Evolutionary conservation across 2,888 invertebrate species (phyloP).

Genomic region (Blomia tropicalis): DNA sequence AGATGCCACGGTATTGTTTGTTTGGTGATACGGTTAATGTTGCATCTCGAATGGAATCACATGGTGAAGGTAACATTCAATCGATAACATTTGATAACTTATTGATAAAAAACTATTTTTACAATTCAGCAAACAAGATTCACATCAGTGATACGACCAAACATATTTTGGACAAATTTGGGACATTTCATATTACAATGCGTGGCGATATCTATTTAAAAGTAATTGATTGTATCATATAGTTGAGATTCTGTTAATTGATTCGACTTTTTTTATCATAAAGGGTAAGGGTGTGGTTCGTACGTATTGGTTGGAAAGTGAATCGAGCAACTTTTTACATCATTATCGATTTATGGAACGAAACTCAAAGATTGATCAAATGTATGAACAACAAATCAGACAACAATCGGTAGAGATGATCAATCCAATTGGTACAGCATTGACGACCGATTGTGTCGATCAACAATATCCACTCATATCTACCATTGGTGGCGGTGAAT

Average conservation of each 20-base stretch:
- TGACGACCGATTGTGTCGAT: too few species aligned
- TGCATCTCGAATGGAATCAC: slow-evolving; percentile 28
- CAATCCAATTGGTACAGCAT: background rate
- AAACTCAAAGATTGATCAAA: too few species aligned
- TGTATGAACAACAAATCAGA: too few species aligned
- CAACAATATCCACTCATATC: too few species aligned
- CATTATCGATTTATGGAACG: background rate
- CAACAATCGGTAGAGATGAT: background rate
- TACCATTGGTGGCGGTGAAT: too few species aligned
- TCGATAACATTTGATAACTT: slow-evolving; percentile 1
- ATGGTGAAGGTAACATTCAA: slow-evolving; percentile 24
- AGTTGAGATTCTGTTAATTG: too few species aligned
- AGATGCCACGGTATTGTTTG: slow-evolving; percentile 28
- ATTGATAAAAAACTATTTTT: background rate
- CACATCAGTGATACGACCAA: slow-evolving; percentile 58
- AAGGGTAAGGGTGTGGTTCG: slow-evolving; percentile 28
- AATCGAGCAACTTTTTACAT: background rate
- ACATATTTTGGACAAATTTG: slow-evolving; percentile 48
- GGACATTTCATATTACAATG: slow-evolving; percentile 44
- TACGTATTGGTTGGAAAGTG: slow-evolving; percentile 27
- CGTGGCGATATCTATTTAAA: slow-evolving; percentile 27
- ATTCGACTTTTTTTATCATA: too few species aligned
- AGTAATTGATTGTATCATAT: background rate
- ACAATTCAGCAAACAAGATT: slow-evolving; percentile 45
- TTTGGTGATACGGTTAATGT: slow-evolving; percentile 28